Base-by-base conservation (phyloP, 2,888 invertebrate species). In the Polylopha cassiicola region DNA sequence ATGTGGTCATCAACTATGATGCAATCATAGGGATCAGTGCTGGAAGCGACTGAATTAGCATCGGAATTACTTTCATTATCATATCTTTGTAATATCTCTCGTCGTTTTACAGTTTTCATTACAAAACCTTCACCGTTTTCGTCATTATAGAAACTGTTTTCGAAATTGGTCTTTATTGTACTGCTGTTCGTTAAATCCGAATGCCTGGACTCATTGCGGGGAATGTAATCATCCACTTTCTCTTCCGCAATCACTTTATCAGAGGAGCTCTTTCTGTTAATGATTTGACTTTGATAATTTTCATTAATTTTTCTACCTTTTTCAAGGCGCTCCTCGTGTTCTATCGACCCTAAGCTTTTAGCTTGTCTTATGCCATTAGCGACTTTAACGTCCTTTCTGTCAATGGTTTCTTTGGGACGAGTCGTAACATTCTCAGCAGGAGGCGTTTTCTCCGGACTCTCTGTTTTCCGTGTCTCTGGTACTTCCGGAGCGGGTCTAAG, bases 1-100 rank as follows among this genome's bases (percentile, higher is more conserved):
- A 79, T 87, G 55, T 92, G 93, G 74, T 95, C 94, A 53, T 94
- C 93, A 14, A 95, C 93, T 33, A 95, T 92, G 51, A 95, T 94
- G 64, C 94, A 94, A 63, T 92, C 92, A 54, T 92, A 91, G 15
- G 91, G 91, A 80, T 92, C 91, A 29, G 91, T 91, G 61, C 91
- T 91, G 29, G 91, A 90, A 56, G 87, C 86, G 52, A 89, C 88
- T 31, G 91, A 91, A 66, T 87, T 82, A 22, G 86, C 87, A 51
- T 89, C 90, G 4, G 90, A 89, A 61, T 90, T 90, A 46, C 89
- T 89, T 26, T 87, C 86, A 52, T 89, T 88, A 44, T 89, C 89
- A 64, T 92, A 92, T 69, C 90, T 91, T 59, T 91, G 91, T 15
- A 92, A 73, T 52, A 92, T 92, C 66, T 91, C 91, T 66, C 91